phyloP scores from a whole-genome alignment of 2,113 vertebrate species.

The Phoenicopterus ruber region DNA sequence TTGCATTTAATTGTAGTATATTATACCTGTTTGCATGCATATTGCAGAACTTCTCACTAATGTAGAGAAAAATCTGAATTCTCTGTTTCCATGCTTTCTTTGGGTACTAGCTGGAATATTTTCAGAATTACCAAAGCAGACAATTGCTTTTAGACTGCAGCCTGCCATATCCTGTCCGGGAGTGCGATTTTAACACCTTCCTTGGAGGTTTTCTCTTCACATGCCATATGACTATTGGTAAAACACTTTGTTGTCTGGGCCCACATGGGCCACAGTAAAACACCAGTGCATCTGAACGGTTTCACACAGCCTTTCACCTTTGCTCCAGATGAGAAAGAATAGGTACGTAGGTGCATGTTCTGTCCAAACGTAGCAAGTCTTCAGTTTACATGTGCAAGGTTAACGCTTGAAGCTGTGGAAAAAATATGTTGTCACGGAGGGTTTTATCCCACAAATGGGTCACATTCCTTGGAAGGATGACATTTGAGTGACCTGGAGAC shows the following conservation, averaged over 20 bases:
- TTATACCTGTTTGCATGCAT: neutral
- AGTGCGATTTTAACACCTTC: neutral
- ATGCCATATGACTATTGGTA: neutral
- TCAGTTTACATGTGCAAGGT: neutral
- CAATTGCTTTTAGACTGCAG: neutral
- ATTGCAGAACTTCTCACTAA: neutral
- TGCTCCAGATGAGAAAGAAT: neutral
- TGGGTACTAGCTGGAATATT: neutral
- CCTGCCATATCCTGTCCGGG: neutral
- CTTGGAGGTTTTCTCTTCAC: neutral
- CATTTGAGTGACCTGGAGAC: neutral
- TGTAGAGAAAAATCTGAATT: neutral
- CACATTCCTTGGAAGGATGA: neutral
- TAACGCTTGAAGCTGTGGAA: neutral
- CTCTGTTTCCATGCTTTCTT: neutral
- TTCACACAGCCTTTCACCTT: neutral
- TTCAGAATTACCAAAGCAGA: neutral
- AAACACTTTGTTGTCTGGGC: neutral
- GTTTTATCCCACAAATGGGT: neutral
- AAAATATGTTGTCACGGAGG: neutral
- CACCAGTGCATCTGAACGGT: neutral
- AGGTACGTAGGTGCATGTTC: rapidly evolving
- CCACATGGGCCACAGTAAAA: neutral
- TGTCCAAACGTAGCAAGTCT: neutral
- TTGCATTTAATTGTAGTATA: neutral